phyloP scores from a whole-genome alignment of 2,888 invertebrate genomes.

The Iselma pallidipennis region DNA sequence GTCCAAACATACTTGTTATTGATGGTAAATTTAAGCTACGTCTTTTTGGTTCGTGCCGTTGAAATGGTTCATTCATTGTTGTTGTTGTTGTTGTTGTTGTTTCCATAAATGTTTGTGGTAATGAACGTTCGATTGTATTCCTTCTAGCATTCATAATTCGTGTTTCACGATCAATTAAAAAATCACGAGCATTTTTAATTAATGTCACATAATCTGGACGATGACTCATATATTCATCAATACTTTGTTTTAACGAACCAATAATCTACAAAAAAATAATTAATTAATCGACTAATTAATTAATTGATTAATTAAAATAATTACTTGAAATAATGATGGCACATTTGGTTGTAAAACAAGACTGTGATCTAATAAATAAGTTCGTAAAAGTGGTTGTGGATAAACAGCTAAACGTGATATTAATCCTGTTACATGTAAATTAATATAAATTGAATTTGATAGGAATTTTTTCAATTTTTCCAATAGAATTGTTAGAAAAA shows the following conservation, averaged over 20 bases:
- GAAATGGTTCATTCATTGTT: conserved; percentile 58
- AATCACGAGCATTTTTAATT: conserved; percentile 77
- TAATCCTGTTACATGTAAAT: conserved; percentile 85
- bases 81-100: conserved; percentile 7
- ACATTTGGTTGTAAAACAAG: conserved; percentile 87
- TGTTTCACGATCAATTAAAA: conserved; percentile 79
- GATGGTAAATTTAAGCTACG: conserved; percentile 77
- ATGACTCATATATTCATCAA: conserved; percentile 75
- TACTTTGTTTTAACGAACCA: conserved; percentile 79
- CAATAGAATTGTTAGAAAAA: conserved; percentile 80
- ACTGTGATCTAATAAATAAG: conserved; percentile 84
- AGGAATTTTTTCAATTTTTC: conserved; percentile 82
- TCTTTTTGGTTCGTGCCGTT: conserved; percentile 70
- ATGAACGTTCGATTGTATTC: conserved; percentile 59
- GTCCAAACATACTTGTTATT: conserved; percentile 65
- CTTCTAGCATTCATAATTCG: conserved; percentile 71
- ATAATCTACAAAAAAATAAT: conserved; percentile 62
- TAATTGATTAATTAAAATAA: conserved; percentile 10
- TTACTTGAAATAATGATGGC: conserved; percentile 87
- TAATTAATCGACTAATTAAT: conserved; percentile 9
- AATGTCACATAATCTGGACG: conserved; percentile 65
- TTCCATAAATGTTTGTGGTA: neutral
- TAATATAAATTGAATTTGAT: conserved; percentile 81
- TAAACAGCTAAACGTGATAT: conserved; percentile 84
- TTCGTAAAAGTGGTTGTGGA: conserved; percentile 85